These are phyloP conservation scores for Sebastes trivittatus DNA, from an alignment of 2,797 vertebrate species.

Conservation along the genomic window DNA sequence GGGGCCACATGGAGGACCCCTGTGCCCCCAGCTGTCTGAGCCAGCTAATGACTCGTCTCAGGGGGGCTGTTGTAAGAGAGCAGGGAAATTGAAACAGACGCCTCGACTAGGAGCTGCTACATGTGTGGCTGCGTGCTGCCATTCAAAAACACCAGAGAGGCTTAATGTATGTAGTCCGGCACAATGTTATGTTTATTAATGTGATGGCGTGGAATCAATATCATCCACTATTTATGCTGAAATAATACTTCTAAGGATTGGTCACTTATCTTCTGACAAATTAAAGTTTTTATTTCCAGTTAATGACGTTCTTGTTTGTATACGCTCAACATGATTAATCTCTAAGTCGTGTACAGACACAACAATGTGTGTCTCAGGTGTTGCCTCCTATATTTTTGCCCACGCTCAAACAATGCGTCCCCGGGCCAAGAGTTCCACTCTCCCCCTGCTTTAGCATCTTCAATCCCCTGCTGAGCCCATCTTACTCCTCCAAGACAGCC, in stretches of 20 bases:
- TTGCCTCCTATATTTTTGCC: constrained; percentile 44
- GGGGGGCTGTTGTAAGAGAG: constrained; percentile 86
- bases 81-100: constrained; percentile 91
- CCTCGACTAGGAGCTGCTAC: constrained; percentile 78
- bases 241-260: neutral
- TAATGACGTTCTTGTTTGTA: constrained; percentile 3
- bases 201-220: constrained; percentile 34
- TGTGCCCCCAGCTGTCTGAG: constrained; percentile 89
- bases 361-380: constrained; percentile 63
- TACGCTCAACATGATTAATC: constrained; percentile 13
- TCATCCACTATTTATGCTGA: constrained; percentile 13
- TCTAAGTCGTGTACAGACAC: constrained; percentile 1
- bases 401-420: constrained; percentile 54
- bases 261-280: neutral
- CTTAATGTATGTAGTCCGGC: constrained; percentile 46
- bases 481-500: constrained; percentile 81
- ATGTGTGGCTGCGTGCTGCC: constrained; percentile 82
- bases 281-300: neutral
- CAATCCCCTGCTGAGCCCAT: constrained; percentile 81
- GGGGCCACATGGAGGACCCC: constrained; percentile 76
- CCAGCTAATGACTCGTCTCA: constrained; percentile 88
- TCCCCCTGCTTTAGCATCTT: constrained; percentile 70
- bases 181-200: constrained; percentile 60
- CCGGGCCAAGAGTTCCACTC: constrained; percentile 41
- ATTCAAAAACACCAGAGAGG: constrained; percentile 74